Conservation (phyloP, 2,797 vertebrate species). For the Galaxias olidus region DNA sequence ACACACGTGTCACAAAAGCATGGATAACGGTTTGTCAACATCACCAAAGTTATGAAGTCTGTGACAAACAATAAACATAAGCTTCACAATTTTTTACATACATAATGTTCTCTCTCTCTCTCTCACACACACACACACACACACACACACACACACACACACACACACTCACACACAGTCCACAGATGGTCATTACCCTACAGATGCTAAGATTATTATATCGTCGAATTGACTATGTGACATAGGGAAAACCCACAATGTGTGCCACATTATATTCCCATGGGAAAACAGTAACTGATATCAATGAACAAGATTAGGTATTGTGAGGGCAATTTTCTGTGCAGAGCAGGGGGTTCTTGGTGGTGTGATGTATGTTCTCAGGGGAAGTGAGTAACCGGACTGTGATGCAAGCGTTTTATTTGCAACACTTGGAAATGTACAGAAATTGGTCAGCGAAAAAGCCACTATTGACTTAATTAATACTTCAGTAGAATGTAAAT, state of each 20-base stretch:
- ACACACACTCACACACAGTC: not conserved
- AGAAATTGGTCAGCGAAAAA: not conserved
- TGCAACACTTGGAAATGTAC: not conserved
- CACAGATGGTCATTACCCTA: not conserved
- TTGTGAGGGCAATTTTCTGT: constrained; percentile 1
- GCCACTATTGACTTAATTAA: not conserved
- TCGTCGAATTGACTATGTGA: not conserved
- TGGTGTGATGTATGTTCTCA: not conserved
- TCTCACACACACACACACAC: not conserved
- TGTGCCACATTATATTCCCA: constrained; percentile 10
- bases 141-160: constrained; percentile 5
- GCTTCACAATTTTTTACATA: too few species aligned
- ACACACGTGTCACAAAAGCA: not conserved
- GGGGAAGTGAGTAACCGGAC: not conserved
- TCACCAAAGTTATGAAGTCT: too few species aligned
- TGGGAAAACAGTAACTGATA: constrained; percentile 6
- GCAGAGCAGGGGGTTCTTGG: not conserved
- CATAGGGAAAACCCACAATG: not conserved
- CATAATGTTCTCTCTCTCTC: not conserved
- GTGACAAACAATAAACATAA: too few species aligned
- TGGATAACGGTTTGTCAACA: too few species aligned
- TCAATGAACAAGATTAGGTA: constrained; percentile 12
- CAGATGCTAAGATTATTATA: constrained; percentile 1
- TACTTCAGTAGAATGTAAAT: constrained; percentile 7
- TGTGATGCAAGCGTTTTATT: not conserved